Evolutionary conservation across 1,140 invertebrate species (phyloP), one percentile per base, ranked within the genome.

Genomic region (Phymastichus coffea): DNA sequence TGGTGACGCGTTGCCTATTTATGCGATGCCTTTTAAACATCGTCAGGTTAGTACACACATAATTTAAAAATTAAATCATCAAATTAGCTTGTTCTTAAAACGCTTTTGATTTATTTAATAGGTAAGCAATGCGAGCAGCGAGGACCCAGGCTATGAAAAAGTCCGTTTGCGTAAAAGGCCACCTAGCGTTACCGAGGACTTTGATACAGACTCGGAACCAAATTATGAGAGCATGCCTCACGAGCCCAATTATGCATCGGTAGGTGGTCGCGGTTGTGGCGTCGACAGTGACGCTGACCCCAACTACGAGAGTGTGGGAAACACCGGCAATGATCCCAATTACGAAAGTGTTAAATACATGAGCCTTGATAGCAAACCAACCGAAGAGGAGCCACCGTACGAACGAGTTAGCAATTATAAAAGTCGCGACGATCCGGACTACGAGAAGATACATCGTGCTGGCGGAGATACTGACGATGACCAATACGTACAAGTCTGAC

Each of bases 181-280:
- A 8, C 70, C 71, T 1, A 7, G 63, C 3, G 70, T 68, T 35
- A 63, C 52, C 7, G 67, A 71, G 9, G 73, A 74, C 40, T 63
- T 51, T 6, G 71, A 76, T 10, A 70, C 62, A 0, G 61, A 86
- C 80, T 80, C 82, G 0, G 82, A 84, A 57, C 82, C 82, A 0
- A 83, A 84, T 66, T 91, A 90, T 63, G 88, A 90, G 69, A 89
- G 87, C 4, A 86, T 90, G 80, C 83, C 85, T 0, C 84, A 85
- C 63, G 76, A 79, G 26, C 79, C 78, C 0, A 80, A 79, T 66
- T 83, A 82, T 51, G 77, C 80, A 0, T 82, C 82, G 0, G 73
- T 85, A 2, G 86, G 85, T 64, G 84, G 83, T 1, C 86, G 85
- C 63, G 83, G 83, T 3, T 85, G 84, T 1, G 86, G 85, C 4